A percentile compares a stretch with the other conserved stretches of the same genome.
Conservation (phyloP, 2,113 vertebrate genomes). For the Paracanthobrama guichenoti region DNA sequence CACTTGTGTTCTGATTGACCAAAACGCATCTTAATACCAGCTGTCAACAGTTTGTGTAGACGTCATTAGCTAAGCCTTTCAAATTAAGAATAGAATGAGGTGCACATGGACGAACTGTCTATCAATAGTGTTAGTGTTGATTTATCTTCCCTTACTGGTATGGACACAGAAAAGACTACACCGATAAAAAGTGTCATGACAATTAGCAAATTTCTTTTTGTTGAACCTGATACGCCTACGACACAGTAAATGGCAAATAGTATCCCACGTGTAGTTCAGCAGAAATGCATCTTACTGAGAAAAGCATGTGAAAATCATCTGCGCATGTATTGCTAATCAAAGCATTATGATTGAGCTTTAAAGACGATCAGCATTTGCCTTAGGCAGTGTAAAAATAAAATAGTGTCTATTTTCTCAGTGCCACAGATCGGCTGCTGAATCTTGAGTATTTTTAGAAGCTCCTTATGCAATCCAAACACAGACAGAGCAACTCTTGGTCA, state of each 20-base stretch:
- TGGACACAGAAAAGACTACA: neutral
- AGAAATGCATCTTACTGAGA: constrained; percentile 1
- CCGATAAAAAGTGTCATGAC: neutral
- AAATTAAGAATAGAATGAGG: neutral
- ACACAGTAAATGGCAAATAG: constrained; percentile 5
- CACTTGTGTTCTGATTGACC: too few species aligned
- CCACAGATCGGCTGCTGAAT: constrained; percentile 62
- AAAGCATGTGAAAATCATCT: neutral
- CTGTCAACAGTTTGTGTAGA: neutral
- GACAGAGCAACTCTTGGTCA: constrained; percentile 63
- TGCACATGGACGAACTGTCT: neutral
- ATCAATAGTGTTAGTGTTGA: neutral
- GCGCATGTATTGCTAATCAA: constrained; percentile 8
- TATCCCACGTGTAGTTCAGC: neutral
- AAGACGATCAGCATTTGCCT: constrained; percentile 18
- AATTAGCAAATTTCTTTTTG: neutral
- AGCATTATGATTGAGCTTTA: neutral
- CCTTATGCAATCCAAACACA: constrained; percentile 67
- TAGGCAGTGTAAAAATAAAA: constrained; percentile 40
- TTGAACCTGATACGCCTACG: constrained; percentile 1
- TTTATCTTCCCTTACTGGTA: neutral
- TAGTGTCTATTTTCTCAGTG: constrained; percentile 51
- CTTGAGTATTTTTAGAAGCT: constrained; percentile 69
- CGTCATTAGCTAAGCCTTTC: neutral
- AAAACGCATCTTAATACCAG: too few species aligned